Percentiles rank a stretch among this genome's conserved stretches.
These are phyloP conservation scores for Drosophila varians DNA, from an alignment of 1,140 invertebrate species.

Conservation along the genomic window DNA sequence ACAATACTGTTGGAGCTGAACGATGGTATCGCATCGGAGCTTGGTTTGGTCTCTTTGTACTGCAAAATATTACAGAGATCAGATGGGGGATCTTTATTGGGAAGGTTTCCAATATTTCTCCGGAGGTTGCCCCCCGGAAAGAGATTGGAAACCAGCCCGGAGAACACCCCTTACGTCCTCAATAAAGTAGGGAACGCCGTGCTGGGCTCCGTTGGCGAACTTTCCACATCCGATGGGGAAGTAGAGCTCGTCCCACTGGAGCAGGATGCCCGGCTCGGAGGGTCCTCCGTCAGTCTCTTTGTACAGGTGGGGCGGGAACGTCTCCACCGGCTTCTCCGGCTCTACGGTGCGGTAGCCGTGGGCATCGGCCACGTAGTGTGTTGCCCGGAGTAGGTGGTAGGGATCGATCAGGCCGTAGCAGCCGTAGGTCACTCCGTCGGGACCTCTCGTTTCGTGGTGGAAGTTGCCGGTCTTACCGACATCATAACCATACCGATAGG, in stretches of 20 bases:
- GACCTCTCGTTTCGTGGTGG: constrained; percentile 89
- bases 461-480: constrained; percentile 89
- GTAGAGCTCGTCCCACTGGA: constrained; percentile 86
- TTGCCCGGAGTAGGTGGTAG: constrained; percentile 87
- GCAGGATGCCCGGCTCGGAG: constrained; percentile 85
- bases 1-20: constrained; percentile 38
- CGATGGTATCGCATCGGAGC: constrained; percentile 36
- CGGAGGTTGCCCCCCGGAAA: neutral
- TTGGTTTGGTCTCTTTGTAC: constrained; percentile 52
- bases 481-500: constrained; percentile 90
- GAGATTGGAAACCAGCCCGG: neutral
- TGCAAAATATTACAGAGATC: constrained; percentile 49
- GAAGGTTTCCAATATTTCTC: neutral
- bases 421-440: constrained; percentile 90
- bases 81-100: neutral
- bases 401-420: constrained; percentile 91
- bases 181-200: constrained; percentile 67
- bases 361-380: constrained; percentile 90
- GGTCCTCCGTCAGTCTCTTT: constrained; percentile 72
- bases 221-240: constrained; percentile 87
- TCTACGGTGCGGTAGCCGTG: constrained; percentile 90
- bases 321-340: constrained; percentile 88
- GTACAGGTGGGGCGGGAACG: constrained; percentile 85
- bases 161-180: constrained; percentile 61
- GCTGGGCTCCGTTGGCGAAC: constrained; percentile 78